A percentile compares a stretch with the other conserved stretches of the same genome.
phyloP scores from a whole-genome alignment of 2,113 vertebrate species.

The Mormoops blainvillei region DNA sequence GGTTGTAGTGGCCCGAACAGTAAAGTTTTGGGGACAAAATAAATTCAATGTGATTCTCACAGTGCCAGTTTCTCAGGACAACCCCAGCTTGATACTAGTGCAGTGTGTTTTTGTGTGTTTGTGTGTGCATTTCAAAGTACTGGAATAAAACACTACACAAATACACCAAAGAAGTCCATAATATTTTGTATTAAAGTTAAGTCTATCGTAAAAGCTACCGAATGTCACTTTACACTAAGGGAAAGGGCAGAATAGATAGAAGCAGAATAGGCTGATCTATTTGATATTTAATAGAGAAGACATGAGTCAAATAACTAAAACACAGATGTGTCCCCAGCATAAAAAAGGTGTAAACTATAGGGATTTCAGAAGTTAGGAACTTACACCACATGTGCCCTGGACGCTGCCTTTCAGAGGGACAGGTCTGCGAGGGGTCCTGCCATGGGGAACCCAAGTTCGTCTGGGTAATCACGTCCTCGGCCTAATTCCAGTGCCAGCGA shows the following conservation, averaged over 20 bases:
- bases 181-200: neutral
- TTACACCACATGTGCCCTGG: too few relatives aligned
- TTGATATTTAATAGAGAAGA: neutral
- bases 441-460: accelerated
- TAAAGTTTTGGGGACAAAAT: neutral
- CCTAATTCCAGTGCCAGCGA: neutral
- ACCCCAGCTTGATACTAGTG: neutral
- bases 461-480: neutral
- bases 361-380: neutral
- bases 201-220: neutral
- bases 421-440: too few relatives aligned
- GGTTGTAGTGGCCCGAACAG: neutral
- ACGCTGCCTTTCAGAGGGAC: neutral
- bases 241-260: neutral
- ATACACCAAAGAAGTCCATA: neutral
- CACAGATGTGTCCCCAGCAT: neutral
- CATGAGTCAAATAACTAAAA: accelerated
- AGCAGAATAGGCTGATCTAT: neutral
- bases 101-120: neutral
- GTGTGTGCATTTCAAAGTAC: neutral
- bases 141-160: neutral
- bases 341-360: accelerated
- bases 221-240: neutral
- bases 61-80: neutral
- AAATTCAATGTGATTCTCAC: neutral